Evolutionary conservation across 2,888 invertebrate species (phyloP), one percentile per base, ranked within the genome.

Genomic region (Phania funesta): DNA sequence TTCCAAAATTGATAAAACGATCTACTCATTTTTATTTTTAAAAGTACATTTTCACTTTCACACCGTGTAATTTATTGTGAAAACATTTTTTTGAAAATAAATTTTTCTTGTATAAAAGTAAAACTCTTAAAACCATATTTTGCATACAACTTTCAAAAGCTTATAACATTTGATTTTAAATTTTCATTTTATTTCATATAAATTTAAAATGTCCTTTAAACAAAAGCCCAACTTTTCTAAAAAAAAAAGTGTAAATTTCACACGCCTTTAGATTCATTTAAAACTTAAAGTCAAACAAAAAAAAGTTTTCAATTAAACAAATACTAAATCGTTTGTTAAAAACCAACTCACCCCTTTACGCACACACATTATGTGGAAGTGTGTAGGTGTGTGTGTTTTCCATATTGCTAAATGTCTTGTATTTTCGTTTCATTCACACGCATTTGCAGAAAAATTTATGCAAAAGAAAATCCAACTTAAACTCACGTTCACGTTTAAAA

Each of bases 281-380:
- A n/a, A n/a, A n/a, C n/a, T n/a, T 16, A 65, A 62, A 62, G 41
- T 67, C 52, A 68, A 56, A 65, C 62, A 22, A 62, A 67, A 44
- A 74, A 81, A 78, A 38, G 68, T 78, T 82, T 74, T 73, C 68
- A 82, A 82, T 77, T 68, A 82, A 62, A 68, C 52, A 46, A 38
- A 60, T 54, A 32, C 46, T 41, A 64, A 70, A 48, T 62, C 62
- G 22, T 48, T 70, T 54, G 44, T 50, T 48, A 74, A 26, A 6
- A 41, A 16, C 44, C 22, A 9, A 7, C 16, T 22, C 22, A 9
- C n/a, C 8, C 38, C 38, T 8, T 1, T 11, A 11, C 22, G 18
- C 32, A 1, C 26, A n/a, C 11, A 46, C 22, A 13, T 4, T 48
- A 48, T 22, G 18, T 46, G 7, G n/a, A 48, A 64, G 8, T 26